phyloP scores from a whole-genome alignment of 2,113 vertebrate species.

The Xiphorhynchus elegans region DNA sequence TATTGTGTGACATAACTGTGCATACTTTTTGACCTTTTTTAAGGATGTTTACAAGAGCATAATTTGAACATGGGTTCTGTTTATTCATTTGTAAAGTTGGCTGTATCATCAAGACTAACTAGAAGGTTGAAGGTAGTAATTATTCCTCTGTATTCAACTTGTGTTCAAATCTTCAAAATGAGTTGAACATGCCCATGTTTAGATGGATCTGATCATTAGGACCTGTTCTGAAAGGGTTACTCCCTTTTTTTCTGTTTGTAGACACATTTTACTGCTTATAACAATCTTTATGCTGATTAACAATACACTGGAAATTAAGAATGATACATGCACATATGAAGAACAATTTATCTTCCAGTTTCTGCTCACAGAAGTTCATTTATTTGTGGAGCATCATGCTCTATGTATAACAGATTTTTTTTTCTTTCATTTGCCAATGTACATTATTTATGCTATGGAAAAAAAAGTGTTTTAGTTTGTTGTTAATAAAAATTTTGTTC shows the following conservation, averaged over 20 bases:
- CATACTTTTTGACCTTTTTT: background rate
- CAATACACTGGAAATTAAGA: background rate
- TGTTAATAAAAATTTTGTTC: background rate
- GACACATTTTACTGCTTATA: background rate
- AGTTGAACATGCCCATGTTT: background rate
- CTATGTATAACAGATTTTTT: background rate
- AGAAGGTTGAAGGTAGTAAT: background rate
- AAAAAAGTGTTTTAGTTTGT: background rate
- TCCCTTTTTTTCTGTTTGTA: background rate
- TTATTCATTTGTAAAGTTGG: background rate
- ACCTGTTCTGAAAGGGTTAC: background rate
- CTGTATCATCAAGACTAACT: background rate
- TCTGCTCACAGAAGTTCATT: background rate
- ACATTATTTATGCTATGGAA: background rate
- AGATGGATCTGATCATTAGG: background rate
- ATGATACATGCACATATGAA: rapidly evolving
- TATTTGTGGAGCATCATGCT: background rate
- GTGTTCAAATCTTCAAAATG: background rate
- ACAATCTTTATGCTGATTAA: background rate
- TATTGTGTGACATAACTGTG: background rate
- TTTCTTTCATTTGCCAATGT: background rate
- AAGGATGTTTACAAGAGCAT: background rate
- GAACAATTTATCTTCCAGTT: background rate
- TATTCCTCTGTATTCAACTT: background rate
- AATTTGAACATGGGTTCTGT: background rate